Base-by-base conservation (phyloP, 1,140 invertebrate species). In the Magallana ariakensis region DNA sequence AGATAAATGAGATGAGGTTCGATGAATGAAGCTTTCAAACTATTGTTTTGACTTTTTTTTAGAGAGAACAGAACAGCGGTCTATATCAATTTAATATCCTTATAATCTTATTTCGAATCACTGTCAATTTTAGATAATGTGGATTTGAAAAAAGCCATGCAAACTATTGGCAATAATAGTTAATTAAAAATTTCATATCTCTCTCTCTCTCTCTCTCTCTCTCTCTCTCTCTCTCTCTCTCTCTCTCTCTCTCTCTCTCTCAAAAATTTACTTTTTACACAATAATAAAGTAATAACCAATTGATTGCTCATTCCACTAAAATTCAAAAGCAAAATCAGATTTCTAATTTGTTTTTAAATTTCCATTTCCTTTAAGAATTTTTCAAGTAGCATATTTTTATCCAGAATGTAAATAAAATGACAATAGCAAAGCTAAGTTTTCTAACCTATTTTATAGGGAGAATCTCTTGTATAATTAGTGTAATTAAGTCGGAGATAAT, bases 31-130 rank as follows among this genome's bases (percentile, higher is more conserved):
- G 66, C 22, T 75, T 26, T 19, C 22, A 4, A 13, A 75, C n/a
- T 22, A 19, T 26, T 75, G 66, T 75, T 75, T 75, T 46, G 66
- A 26, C 9, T 75, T 75, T 75, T 75, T 75, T 75, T 19, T 75
- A 9, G 13, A 75, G 66, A 10, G 22, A 19, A 13, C 66, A 33
- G 33, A 75, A 75, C 66, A 75, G 66, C 66, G 66, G 66, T 75
- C 66, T 26, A 75, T 75, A 75, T 75, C 66, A 75, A 75, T 75
- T 75, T 75, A 11, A 26, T 75, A 75, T 75, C 66, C 22, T 75
- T 19, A 19, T 75, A 75, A 75, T 75, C 66, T 75, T 13, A 26
- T 75, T 75, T 46, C 19, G 26, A 75, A 75, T 75, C 66, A 75
- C 33, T 75, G 66, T 75, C 66, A 75, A 75, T 75, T 75, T 75